phyloP scores from a whole-genome alignment of 1,140 invertebrate genomes.

The Armadillidium nasatum region DNA sequence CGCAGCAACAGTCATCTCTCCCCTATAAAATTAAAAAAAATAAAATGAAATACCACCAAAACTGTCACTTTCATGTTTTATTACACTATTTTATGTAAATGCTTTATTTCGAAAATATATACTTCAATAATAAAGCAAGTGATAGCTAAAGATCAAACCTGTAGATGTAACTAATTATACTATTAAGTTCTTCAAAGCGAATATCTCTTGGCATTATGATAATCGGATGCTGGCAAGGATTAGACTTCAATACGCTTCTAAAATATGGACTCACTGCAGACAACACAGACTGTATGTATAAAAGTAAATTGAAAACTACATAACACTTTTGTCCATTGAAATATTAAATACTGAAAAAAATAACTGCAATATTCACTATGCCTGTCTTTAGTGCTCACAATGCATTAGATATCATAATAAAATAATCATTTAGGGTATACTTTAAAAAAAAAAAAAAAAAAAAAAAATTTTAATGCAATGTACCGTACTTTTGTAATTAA shows the following conservation, averaged over 20 bases:
- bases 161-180: slow-evolving; percentile 86
- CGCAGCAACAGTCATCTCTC: slow-evolving; percentile 37
- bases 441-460: too few species aligned
- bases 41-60: neutral
- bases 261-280: slow-evolving; percentile 89
- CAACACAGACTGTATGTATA: slow-evolving; percentile 55
- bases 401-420: too few species aligned
- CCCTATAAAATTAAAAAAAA: slow-evolving; percentile 23
- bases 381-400: too few species aligned
- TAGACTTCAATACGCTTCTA: slow-evolving; percentile 81
- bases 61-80: too few species aligned
- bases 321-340: too few species aligned
- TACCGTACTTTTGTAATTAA: too few species aligned
- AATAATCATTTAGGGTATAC: too few species aligned
- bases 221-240: slow-evolving; percentile 76
- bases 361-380: too few species aligned
- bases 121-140: neutral
- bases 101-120: neutral
- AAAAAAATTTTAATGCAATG: too few species aligned
- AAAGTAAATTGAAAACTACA: neutral
- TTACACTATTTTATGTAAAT: neutral
- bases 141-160: slow-evolving; percentile 51
- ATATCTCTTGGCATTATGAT: slow-evolving; percentile 85
- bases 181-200: slow-evolving; percentile 78
- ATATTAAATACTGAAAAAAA: too few species aligned